Evolutionary conservation across 2,888 invertebrate species (phyloP), one percentile per base, ranked within the genome.

Genomic region (Argynnis bischoffii): DNA sequence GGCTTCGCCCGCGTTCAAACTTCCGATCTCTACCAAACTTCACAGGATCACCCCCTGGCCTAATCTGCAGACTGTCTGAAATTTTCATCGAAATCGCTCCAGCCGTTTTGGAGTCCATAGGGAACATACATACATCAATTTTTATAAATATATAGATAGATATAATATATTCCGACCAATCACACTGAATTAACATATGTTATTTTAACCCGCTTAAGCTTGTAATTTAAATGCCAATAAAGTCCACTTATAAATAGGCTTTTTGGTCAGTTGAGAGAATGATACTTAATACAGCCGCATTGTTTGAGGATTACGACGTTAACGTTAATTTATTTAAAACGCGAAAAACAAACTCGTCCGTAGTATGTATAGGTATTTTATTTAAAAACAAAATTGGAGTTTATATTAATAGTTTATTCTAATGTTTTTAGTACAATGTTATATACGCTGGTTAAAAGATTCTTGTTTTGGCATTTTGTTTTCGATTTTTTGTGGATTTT

Each of bases 221-320:
- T 55, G 4, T 70, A 16, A 65, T 56, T 74, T 73, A 57, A 13
- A 55, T 50, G 2, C 8, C 26, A 21, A 47, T 69, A 64, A 74
- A 72, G 71, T 56, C 67, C 69, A 74, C 73, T 76, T 75, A 75
- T 78, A 78, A 69, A 80, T 76, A 78, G 70, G 77, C 76, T 80
- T 79, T 79, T 77, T 75, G 78, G 79, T 79, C 77, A 80, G 78
- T 77, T 75, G 76, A 76, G 76, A 76, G 72, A 67, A 75, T 75
- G 74, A 74, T 75, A 78, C 79, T 79, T 79, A 77, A 79, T 78
- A 76, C 69, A 64, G 68, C 75, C 77, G 70, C 80, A 76, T 77
- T 82, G 77, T 80, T 79, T 83, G 76, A 75, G 69, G 71, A 76
- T 78, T 79, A 77, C 69, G 69, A 73, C 66, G 67, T 67, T 69